Base-by-base conservation (phyloP, 2,888 invertebrate species). In the Caenorhabditis auriculariae region DNA sequence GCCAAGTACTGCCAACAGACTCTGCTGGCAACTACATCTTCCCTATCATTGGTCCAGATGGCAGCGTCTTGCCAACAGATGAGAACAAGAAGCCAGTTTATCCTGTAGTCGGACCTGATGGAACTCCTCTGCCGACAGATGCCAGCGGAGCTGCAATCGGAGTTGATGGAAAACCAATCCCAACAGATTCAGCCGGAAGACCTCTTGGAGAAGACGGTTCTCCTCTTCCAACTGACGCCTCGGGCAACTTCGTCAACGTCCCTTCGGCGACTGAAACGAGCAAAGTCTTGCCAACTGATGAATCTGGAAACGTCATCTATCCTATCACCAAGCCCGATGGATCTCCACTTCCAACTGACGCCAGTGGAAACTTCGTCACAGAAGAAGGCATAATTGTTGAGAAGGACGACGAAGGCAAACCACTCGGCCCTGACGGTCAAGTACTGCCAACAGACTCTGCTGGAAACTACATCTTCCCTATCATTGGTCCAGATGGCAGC, bases 321-420 rank as follows among this genome's bases (percentile, higher is more conserved):
- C 69, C 67, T 15, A 53, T 70, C n/a, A 52, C 60, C 7, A 58
- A 58, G 7, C 60, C 60, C 4, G 67, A 75, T 46, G 75, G 74
- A 39, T 47, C 51, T 23, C 54, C 39, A 9, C 44, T 64, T 4
- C 45, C 52, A 12, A 61, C 59, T 15, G 69, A 66, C 45, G 56
- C 42, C 26, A 24, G 51, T 27, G 70, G 68, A 50, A 60, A 54
- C 27, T 69, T 53, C 60, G 54, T 66, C 53, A 48, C 51, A 45
- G 50, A 75, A 27, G 50, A 62, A 32, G 57, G 62, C 7, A 44
- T 67, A 7, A 41, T 66, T 5, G 60, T 64, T 21, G 56, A 42
- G 9, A 55, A 24, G 17, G 53, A 61, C 41, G 57, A 53, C 29
- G 49, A 57, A 15, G 61, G 57, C 19, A 49, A 39, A 29, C 61